Evolutionary conservation across 2,113 vertebrate species (phyloP), one percentile per base, ranked within the genome.

Genomic region (Myocastor coypus): DNA sequence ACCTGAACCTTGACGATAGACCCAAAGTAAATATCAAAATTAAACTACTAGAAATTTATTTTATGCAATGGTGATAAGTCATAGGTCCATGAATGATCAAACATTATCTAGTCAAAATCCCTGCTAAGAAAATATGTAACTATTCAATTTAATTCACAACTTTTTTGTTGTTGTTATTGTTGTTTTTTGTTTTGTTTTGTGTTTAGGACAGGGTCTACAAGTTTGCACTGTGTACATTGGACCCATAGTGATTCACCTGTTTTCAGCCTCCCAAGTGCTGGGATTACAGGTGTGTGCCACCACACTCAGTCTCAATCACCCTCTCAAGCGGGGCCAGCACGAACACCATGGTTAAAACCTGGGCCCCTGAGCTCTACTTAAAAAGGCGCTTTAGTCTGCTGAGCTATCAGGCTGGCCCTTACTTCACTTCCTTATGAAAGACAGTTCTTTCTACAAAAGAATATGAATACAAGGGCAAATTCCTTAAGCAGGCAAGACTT

Each of bases 11-110:
- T 96, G 50, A 84, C 3, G 24, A 85, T 46, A 7, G 24, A 66
- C 34, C 16, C 26, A 82, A 91, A 26, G 77, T n/a, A 75, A 88
- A 63, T 83, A 84, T n/a, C 64, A 92, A 42, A 92, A 89, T 14
- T 63, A 69, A 94, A 55, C 40, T 8, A 75, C 30, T 75, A 55
- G 30, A 84, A 78, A 22, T 42, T 86, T 73, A 63, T 46, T 81
- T 37, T 69, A 37, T 66, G 40, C 14, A 17, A 89, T 28, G 68
- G 7, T 89, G 28, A 86, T 69, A 22, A 40, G 77, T 52, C 78
- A 42, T 42, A 4, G 59, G 52, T 7, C 7, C 52, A 7, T 78
- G 24, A 11, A 59, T 83, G 84, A 91, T 84, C 42, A 22, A 91
- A 64, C 11, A 50, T 90, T 55, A 77, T 80, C 61, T 84, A 71